Evolutionary conservation across 2,888 invertebrate genomes (phyloP), one percentile per base, ranked within the genome.

Genomic region (Tipula helvola): DNA sequence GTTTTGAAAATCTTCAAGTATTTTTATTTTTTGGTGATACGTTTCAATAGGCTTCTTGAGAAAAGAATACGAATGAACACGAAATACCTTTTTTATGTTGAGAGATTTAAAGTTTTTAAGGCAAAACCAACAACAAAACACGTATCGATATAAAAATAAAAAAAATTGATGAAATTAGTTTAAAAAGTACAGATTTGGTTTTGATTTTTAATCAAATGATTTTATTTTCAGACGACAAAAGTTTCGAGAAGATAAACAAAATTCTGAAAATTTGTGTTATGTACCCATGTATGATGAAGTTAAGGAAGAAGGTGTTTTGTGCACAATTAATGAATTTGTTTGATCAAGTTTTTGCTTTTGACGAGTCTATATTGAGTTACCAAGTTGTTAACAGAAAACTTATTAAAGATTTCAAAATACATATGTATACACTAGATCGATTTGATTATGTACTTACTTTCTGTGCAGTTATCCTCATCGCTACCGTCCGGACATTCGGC

Each of bases 391-490:
- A n/a, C n/a, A n/a, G n/a, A n/a, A 28, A 16, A 57, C 16, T 16
- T 57, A 57, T 16, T 57, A 16, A 16, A 57, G 52, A 4, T 16
- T 57, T 57, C 0, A 12, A 16, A 57, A 57, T 12, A 52, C 2
- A 2, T 28, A 2, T 28, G 28, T n/a, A 47, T 47, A 13, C 13
- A 13, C 13, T 2, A 28, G 39, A 7, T 52, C 52, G 10, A 71
- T 71, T 12, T 28, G 28, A 10, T 18, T 57, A 57, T 57, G 18
- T 57, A 86, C 57, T 28, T 83, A 86, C 93, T 94, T 93, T 91
- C 94, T 39, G 95, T 94, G 92, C 97, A 97, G 89, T 96, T 95
- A 85, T 93, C 91, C 91, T 98, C 98, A 91, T 98, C 98, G 89
- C 96, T 96, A 88, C 94, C 95, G 91, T 98, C 97, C 0, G 93